Percentiles rank a stretch among this genome's conserved stretches.
Conservation (phyloP, 1,140 invertebrate species). For the Diorhabda carinulata region DNA sequence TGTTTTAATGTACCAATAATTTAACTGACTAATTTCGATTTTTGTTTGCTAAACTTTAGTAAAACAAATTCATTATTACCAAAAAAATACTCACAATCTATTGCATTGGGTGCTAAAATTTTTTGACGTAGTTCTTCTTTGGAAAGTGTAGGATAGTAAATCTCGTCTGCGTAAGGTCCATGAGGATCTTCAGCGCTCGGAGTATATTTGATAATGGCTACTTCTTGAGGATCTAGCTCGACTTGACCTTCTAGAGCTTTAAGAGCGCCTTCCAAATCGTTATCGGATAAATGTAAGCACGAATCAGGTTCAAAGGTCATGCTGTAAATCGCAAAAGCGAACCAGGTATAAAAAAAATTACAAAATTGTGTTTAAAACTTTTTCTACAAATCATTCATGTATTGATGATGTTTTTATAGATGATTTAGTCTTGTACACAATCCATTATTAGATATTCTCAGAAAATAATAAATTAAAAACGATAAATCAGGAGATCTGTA, state of each 20-base stretch:
- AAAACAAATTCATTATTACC: slow-evolving; percentile 7
- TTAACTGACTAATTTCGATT: background rate
- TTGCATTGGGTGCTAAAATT: slow-evolving; percentile 36
- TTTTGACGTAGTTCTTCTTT: slow-evolving; percentile 36
- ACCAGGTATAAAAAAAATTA: too few relatives aligned
- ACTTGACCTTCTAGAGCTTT: slow-evolving; percentile 51
- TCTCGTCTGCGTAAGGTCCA: slow-evolving; percentile 68
- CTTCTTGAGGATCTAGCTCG: slow-evolving; percentile 57
- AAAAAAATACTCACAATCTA: slow-evolving; percentile 33
- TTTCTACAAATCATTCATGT: too few relatives aligned
- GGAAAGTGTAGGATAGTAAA: slow-evolving; percentile 61
- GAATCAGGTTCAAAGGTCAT: slow-evolving; percentile 44
- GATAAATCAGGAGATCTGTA: too few relatives aligned
- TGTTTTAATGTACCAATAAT: too few relatives aligned
- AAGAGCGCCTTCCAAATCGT: slow-evolving; percentile 54
- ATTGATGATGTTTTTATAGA: too few relatives aligned
- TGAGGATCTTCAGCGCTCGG: slow-evolving; percentile 64
- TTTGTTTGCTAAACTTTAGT: background rate
- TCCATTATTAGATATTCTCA: too few relatives aligned
- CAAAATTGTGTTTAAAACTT: too few relatives aligned
- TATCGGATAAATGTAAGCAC: slow-evolving; percentile 48
- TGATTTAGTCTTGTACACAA: too few relatives aligned
- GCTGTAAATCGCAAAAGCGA: slow-evolving; percentile 21
- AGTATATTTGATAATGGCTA: slow-evolving; percentile 75
- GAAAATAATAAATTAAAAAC: too few relatives aligned